Conservation (phyloP, 92 coral and sea anemone species). For the Nematostella vectensis region DNA sequence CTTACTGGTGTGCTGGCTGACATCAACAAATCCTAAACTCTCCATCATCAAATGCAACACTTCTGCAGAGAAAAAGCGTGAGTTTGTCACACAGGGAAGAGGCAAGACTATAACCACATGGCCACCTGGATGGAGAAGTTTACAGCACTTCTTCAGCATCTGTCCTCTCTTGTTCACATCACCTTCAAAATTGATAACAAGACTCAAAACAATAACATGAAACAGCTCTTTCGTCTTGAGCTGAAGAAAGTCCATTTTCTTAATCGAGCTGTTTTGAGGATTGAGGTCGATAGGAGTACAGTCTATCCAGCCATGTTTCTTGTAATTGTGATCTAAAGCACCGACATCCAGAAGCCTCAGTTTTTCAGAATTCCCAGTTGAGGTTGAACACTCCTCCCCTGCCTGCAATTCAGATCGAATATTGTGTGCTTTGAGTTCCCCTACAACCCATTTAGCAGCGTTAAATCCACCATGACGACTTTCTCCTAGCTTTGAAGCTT, state of each 20-base stretch:
- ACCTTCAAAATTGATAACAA: conserved; percentile 56
- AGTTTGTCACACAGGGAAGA: conserved; percentile 45
- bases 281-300: conserved; percentile 60
- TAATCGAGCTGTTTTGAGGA: conserved; percentile 35
- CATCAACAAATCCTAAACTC: conserved; percentile 43
- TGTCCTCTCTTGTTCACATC: conserved; percentile 42
- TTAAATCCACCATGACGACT: conserved; percentile 53
- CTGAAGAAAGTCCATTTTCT: conserved; percentile 41
- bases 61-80: conserved; percentile 40
- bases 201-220: conserved; percentile 48
- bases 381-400: background rate
- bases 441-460: conserved; percentile 54
- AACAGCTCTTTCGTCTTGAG: conserved; percentile 11
- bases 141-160: conserved; percentile 40
- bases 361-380: conserved; percentile 1
- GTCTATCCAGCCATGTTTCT: conserved; percentile 46
- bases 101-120: conserved; percentile 42
- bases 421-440: conserved; percentile 28
- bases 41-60: conserved; percentile 35
- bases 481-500: conserved; percentile 61
- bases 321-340: conserved; percentile 46
- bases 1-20: conserved; percentile 18
- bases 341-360: conserved; percentile 60
- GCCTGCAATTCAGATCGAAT: conserved; percentile 1
- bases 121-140: conserved; percentile 25